Conservation (phyloP, 2,888 invertebrate species). For the Aspidiotus destructor region DNA sequence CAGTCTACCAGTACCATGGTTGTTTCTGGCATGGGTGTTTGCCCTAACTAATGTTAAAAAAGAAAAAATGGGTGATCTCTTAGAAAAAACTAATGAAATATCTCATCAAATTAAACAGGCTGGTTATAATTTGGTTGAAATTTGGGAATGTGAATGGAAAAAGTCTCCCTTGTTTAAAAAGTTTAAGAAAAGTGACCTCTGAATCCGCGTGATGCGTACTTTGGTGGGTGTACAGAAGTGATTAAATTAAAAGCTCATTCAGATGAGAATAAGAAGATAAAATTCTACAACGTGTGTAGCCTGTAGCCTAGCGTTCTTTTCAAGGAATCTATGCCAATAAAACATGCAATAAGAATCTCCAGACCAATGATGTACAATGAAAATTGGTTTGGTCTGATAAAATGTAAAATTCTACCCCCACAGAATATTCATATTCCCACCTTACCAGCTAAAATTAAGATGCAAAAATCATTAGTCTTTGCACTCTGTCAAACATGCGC, state of each 20-base stretch:
- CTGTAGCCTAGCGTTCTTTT: too few relatives aligned
- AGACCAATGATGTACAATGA: too few relatives aligned
- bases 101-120: slow-evolving; percentile 23
- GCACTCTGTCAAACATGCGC: background rate
- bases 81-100: slow-evolving; percentile 33
- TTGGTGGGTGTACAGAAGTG: slow-evolving; percentile 34
- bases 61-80: slow-evolving; percentile 18
- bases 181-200: slow-evolving; percentile 29
- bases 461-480: background rate
- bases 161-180: slow-evolving; percentile 14
- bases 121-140: too few relatives aligned
- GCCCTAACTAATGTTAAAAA: slow-evolving; percentile 22
- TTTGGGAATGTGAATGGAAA: slow-evolving; percentile 14
- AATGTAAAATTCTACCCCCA: too few relatives aligned
- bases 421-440: background rate
- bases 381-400: too few relatives aligned
- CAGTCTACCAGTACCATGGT: slow-evolving; percentile 27
- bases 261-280: slow-evolving; percentile 36
- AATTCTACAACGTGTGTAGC: too few relatives aligned
- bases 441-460: background rate
- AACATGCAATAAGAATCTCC: too few relatives aligned
- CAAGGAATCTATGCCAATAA: too few relatives aligned
- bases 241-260: slow-evolving; percentile 36
- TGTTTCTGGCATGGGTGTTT: too few relatives aligned
- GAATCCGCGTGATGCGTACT: slow-evolving; percentile 35